phyloP scores from a whole-genome alignment of 2,797 vertebrate genomes.

The Triplophysa yarkandensis region DNA sequence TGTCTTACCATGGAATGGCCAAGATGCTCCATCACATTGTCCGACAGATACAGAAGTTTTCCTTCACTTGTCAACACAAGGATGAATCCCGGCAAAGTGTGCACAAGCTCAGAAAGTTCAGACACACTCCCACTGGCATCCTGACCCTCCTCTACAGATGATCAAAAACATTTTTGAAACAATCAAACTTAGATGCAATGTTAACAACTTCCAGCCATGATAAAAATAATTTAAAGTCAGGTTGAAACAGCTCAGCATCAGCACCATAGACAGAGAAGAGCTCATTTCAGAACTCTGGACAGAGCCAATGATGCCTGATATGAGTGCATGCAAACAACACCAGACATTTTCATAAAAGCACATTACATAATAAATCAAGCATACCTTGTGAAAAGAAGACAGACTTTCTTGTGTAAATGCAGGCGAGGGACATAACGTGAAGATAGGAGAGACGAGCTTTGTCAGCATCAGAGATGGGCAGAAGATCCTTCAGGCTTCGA shows the following conservation, averaged over 20 bases:
- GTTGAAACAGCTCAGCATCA: constrained; percentile 27
- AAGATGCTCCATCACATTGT: constrained; percentile 81
- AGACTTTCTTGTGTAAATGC: constrained; percentile 81
- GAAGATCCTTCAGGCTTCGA: constrained; percentile 78
- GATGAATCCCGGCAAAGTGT: constrained; percentile 77
- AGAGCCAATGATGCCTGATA: constrained; percentile 37
- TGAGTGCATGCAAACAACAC: not conserved
- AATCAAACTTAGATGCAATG: not conserved
- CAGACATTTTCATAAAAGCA: not conserved
- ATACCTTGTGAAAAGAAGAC: constrained; percentile 81
- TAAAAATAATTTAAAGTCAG: not conserved
- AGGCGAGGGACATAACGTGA: constrained; percentile 82
- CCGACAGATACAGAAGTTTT: constrained; percentile 81
- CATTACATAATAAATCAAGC: not conserved
- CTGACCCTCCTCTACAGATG: constrained; percentile 55
- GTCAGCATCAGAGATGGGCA: constrained; percentile 80
- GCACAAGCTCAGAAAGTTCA: constrained; percentile 76
- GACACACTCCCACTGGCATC: constrained; percentile 65
- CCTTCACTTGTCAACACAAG: constrained; percentile 78
- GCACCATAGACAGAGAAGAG: constrained; percentile 58
- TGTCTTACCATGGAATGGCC: constrained; percentile 80
- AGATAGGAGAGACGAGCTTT: constrained; percentile 81
- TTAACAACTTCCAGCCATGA: not conserved
- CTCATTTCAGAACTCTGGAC: constrained; percentile 51
- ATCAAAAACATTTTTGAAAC: constrained; percentile 27